A percentile compares a stretch with the other conserved stretches of the same genome.
phyloP scores from a whole-genome alignment of 2,113 vertebrate species.

The Thomomys bottae region DNA sequence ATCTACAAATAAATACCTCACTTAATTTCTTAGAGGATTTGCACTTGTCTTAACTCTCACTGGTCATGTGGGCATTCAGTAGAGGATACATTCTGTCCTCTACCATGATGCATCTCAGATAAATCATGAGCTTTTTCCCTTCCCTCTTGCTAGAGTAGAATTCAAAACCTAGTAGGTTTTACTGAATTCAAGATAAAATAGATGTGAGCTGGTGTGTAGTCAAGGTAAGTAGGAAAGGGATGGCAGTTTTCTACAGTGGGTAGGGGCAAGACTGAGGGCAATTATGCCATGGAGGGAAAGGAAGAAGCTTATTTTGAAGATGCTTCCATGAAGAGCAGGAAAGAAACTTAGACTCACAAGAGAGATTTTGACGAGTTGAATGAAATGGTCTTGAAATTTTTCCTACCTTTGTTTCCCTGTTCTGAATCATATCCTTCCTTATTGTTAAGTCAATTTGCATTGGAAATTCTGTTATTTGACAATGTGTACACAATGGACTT shows the following conservation, averaged over 20 bases:
- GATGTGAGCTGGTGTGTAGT: neutral
- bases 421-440: neutral
- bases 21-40: neutral
- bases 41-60: neutral
- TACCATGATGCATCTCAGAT: neutral
- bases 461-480: constrained; percentile 36
- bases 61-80: neutral
- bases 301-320: neutral
- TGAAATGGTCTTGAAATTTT: neutral
- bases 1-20: neutral
- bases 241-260: neutral
- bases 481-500: neutral
- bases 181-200: neutral
- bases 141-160: neutral
- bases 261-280: neutral
- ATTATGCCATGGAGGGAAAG: neutral
- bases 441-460: neutral
- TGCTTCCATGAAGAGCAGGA: neutral
- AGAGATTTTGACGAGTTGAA: neutral
- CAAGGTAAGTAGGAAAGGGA: neutral
- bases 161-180: neutral
- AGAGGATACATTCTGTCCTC: neutral
- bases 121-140: neutral
- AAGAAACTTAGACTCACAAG: fast-evolving
- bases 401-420: constrained; percentile 3